Evolutionary conservation across 2,113 vertebrate species (phyloP), one percentile per base, ranked within the genome.

Genomic region (Scalopus aquaticus): DNA sequence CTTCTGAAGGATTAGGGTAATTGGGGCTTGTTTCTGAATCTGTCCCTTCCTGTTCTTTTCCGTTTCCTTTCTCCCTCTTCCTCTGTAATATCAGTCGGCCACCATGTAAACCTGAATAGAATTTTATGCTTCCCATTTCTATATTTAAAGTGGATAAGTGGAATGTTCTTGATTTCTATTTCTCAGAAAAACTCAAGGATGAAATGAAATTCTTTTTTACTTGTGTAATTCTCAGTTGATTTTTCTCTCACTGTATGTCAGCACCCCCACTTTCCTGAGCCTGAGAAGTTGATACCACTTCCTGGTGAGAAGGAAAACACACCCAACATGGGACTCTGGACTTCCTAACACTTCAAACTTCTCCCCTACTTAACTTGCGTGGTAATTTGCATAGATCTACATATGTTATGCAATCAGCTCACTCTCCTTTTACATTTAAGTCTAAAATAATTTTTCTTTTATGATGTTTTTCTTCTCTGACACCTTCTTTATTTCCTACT

Each of bases 311-410:
- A 94, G 93, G 56, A 95, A 96, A 94, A 92, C 83, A 81, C 62
- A 76, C 93, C 76, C 90, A 88, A 87, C 83, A 81, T 56, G 90
- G 77, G 62, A 79, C 88, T 89, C 65, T 74, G 94, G 92, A 93
- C 95, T 94, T 96, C 70, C 83, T 78, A 94, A 95, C 54, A 92
- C 90, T 97, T 96, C 67, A 93, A 91, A 92, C 91, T 94, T 96
- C 88, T 90, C 65, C 69, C 46, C 49, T 92, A 90, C 90, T 96
- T 97, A 95, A 97, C 77, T 96, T 88, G 84, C 81, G 30, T 70
- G 77, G 77, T 95, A 97, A 97, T 97, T 97, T 97, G 95, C 96
- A 97, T 97, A 94, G 86, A 96, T 97, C 97, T 97, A 85, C 96
- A 97, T 97, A 94, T 64, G 92, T 97, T 97, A 97, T 94, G 95